Evolutionary conservation across 2,797 vertebrate genomes (phyloP).

Genomic region (Danio albolineatus): DNA sequence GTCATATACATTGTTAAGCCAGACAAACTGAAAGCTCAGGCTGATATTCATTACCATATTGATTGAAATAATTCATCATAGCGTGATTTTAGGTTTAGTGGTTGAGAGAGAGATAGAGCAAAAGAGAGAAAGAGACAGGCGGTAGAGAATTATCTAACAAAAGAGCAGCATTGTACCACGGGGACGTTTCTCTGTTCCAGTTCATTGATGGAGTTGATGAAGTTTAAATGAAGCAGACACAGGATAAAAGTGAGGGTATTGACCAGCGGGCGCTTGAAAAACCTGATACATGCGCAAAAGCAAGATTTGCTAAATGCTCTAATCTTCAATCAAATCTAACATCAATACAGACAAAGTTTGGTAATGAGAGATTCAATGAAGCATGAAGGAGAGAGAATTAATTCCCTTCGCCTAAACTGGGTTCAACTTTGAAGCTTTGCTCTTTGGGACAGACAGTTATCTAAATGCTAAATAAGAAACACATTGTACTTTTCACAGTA

Average conservation of each 20-base stretch:
- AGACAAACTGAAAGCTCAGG: constrained; percentile 82
- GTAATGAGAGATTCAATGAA: constrained; percentile 99
- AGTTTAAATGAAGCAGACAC: constrained; percentile 99
- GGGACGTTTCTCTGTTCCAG: constrained; percentile 97
- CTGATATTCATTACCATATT: constrained; percentile 99
- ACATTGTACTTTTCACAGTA: constrained; percentile 99
- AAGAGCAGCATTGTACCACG: constrained; percentile 94
- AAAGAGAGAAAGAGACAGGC: constrained; percentile 89
- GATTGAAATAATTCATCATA: constrained; percentile 98
- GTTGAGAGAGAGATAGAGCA: constrained; percentile 86
- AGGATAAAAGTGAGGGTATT: constrained; percentile 99
- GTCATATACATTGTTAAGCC: constrained; percentile 83
- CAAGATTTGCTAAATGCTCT: constrained; percentile 99
- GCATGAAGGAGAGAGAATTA: constrained; percentile 98
- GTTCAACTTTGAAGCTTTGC: constrained; percentile 99
- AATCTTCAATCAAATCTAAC: constrained; percentile 99
- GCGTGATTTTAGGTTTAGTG: constrained; percentile 94
- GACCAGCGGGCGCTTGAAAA: constrained; percentile 95
- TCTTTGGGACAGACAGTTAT: constrained; percentile 98
- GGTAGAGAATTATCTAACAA: constrained; percentile 96
- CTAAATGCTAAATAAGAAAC: constrained; percentile 99
- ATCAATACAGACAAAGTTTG: constrained; percentile 99
- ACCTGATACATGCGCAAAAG: constrained; percentile 95
- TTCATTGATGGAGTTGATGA: constrained; percentile 99
- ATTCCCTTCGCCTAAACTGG: constrained; percentile 99